Base-by-base conservation (phyloP, 2,797 vertebrate species). In the Ctenosaura bakeri region DNA sequence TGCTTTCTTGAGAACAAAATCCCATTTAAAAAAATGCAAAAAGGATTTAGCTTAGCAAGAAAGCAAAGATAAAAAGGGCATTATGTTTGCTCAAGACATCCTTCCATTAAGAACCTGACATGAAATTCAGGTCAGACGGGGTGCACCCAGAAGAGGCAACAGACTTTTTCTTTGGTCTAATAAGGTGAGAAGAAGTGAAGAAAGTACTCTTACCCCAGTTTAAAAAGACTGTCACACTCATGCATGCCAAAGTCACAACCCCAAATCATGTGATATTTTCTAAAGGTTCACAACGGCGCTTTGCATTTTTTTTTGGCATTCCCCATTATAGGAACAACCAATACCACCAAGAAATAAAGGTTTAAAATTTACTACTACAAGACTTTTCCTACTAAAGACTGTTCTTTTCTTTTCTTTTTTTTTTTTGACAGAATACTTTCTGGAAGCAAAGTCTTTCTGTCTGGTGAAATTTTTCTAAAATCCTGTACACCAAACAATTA, bases 1-100 rank as follows among this genome's bases (percentile, higher is more conserved):
- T 78, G 77, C 80, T 94, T 88, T 88, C 92, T 91, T 69, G 91
- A 91, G 92, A 93, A 85, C 82, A 95, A 89, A 94, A 95, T 93
- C 92, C 80, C 89, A 79, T 94, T 94, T 93, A 46, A 78, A 62
- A 87, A 90, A 93, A 92, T 90, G 84, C 90, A 81, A 89, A 66
- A 92, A 66, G 88, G 90, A 94, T 93, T 94, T 91, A 73, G 85
- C 91, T 94, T 92, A 93, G 81, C 1, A n/a, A 90, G 89, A 86
- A 81, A 73, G 89, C 92, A 10, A 0, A 1, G 42, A 91, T 56
- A 42, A 90, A 66, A 64, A 74, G 83, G 77, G 18, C 64, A 82
- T 52, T 69, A 42, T 1, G 50, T 7, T n/a, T 12, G 35, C 66
- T 90, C 56, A 89, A 52, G 6, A 24, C 22, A 69, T 54, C 56